phyloP scores from a whole-genome alignment of 2,113 vertebrate species.

The Athene noctua region DNA sequence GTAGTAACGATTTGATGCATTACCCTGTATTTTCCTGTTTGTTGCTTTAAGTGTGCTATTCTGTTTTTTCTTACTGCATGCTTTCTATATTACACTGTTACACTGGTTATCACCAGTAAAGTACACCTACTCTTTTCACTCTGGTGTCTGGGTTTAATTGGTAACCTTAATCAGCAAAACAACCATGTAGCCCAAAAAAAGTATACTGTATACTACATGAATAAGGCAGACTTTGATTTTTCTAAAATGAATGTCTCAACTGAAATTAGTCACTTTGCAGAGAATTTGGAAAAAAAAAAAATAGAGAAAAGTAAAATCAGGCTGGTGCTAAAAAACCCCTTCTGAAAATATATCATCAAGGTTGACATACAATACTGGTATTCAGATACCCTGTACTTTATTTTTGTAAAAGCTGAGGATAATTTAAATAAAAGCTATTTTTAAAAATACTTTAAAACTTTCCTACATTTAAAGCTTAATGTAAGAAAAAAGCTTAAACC shows the following conservation, averaged over 20 bases:
- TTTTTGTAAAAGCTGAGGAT: neutral
- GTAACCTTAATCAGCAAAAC: too few relatives aligned
- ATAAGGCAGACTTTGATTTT: neutral
- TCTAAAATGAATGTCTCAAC: neutral
- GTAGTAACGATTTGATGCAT: too few relatives aligned
- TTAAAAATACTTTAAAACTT: neutral
- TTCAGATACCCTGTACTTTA: neutral
- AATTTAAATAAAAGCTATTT: neutral
- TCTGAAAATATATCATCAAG: neutral
- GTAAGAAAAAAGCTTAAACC: neutral
- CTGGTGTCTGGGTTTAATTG: too few relatives aligned
- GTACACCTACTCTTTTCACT: too few relatives aligned
- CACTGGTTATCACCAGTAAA: too few relatives aligned
- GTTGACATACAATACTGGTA: neutral
- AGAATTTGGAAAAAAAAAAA: accelerated
- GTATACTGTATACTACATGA: neutral
- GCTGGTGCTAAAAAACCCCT: accelerated
- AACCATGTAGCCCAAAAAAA: neutral
- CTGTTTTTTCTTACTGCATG: too few relatives aligned
- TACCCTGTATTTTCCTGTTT: too few relatives aligned
- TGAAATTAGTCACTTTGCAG: neutral
- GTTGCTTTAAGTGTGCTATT: too few relatives aligned
- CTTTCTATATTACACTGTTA: too few relatives aligned
- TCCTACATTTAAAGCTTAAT: neutral
- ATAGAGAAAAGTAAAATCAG: too few relatives aligned